Percentiles rank a stretch among this genome's conserved stretches.
Conservation (phyloP, 2,888 invertebrate species). For the Pandemis corylana region DNA sequence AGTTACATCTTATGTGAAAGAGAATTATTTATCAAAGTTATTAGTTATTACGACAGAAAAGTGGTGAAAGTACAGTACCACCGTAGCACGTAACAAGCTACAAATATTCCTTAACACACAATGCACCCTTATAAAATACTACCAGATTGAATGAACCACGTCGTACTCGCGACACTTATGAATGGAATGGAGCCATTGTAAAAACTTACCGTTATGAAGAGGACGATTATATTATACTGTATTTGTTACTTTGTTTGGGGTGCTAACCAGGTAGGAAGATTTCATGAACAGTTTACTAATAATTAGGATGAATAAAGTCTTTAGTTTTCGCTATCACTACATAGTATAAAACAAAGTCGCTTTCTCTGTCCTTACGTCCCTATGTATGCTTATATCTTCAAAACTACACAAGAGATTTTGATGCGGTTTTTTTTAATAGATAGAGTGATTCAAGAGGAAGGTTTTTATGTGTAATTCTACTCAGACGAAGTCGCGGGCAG, state of each 20-base stretch:
- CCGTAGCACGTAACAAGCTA: background rate
- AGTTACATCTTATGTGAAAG: no score
- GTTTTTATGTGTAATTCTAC: no score
- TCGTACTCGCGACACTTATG: background rate
- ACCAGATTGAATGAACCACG: background rate
- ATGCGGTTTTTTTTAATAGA: no score
- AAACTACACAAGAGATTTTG: no score
- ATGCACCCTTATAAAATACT: background rate
- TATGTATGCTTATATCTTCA: no score
- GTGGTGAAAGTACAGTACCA: background rate
- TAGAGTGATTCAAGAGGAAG: no score
- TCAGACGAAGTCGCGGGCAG: no score
- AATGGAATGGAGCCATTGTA: background rate
- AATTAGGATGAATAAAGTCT: no score
- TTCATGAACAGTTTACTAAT: background rate
- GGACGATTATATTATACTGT: background rate
- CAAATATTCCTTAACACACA: background rate
- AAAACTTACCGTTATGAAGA: background rate
- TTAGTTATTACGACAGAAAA: background rate
- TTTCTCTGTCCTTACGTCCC: no score
- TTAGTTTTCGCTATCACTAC: no score
- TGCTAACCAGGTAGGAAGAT: background rate
- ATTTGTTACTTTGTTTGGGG: background rate
- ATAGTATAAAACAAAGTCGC: no score
- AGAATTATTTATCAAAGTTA: no score